Conservation (phyloP, 2,113 vertebrate species). For the Gnathonemus longibarbis region DNA sequence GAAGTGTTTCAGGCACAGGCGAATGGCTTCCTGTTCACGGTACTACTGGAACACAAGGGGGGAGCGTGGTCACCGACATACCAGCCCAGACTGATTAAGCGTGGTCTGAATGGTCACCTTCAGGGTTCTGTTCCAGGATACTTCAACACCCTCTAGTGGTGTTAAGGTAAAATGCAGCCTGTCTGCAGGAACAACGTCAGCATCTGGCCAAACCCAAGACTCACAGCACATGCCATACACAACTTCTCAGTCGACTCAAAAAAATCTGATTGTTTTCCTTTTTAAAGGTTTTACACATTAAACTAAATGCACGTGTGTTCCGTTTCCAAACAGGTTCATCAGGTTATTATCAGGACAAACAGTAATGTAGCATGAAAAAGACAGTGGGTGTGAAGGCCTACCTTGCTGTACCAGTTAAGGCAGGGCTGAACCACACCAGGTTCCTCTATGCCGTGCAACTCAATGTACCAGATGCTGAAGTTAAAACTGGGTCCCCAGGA, state of each 20-base stretch:
- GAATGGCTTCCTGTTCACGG: conserved; percentile 99
- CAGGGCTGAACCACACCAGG: conserved; percentile 96
- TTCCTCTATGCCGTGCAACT: conserved; percentile 95
- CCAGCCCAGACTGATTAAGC: neutral
- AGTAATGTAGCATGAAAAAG: neutral
- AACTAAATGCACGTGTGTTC: neutral
- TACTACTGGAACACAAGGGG: conserved; percentile 78
- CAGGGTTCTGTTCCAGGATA: too few relatives aligned
- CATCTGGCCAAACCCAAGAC: neutral
- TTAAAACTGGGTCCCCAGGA: conserved; percentile 99
- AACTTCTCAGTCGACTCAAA: neutral
- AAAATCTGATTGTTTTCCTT: neutral
- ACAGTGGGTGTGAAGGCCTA: conserved; percentile 47
- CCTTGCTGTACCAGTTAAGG: conserved; percentile 99
- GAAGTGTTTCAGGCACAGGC: conserved; percentile 96
- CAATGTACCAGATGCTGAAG: conserved; percentile 99
- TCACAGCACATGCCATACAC: neutral
- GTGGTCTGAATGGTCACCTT: neutral
- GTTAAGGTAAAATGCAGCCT: neutral
- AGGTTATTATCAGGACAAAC: neutral
- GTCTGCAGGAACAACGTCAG: neutral
- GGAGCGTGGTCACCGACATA: conserved; percentile 16
- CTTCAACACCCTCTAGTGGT: neutral
- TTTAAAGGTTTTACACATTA: neutral
- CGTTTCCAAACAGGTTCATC: neutral